Conservation (phyloP, 2,113 vertebrate genomes). For the Pteropus alecto region DNA sequence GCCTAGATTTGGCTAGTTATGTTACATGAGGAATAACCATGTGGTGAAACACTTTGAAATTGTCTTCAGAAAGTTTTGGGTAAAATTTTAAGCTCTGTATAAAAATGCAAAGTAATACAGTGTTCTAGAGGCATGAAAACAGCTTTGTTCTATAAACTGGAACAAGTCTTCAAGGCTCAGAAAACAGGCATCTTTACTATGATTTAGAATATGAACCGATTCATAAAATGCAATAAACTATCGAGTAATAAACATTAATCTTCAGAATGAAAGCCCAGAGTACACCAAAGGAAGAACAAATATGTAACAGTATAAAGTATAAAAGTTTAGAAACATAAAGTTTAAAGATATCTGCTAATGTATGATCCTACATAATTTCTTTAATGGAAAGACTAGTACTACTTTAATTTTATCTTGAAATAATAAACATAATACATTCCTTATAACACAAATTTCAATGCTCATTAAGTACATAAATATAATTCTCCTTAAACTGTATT, state of each 20-base stretch:
- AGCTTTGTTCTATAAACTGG: slow-evolving; percentile 58
- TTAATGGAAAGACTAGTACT: neutral
- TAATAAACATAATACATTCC: neutral
- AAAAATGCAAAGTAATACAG: slow-evolving; percentile 64
- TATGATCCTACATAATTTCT: neutral
- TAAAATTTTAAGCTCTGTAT: slow-evolving; percentile 52
- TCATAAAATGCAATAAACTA: slow-evolving; percentile 65
- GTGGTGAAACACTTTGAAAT: slow-evolving; percentile 4
- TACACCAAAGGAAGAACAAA: slow-evolving; percentile 27
- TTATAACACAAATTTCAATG: neutral
- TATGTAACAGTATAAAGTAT: slow-evolving; percentile 18
- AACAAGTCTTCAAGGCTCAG: slow-evolving; percentile 67
- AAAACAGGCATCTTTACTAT: slow-evolving; percentile 45
- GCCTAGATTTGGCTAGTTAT: neutral
- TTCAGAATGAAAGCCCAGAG: slow-evolving; percentile 45
- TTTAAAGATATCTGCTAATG: neutral
- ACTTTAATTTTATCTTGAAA: neutral
- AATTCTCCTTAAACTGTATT: neutral
- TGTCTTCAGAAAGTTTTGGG: slow-evolving; percentile 9
- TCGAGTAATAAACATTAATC: slow-evolving; percentile 67
- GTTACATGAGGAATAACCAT: neutral
- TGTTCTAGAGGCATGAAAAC: slow-evolving; percentile 50
- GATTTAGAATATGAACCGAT: slow-evolving; percentile 62
- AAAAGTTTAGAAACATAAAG: neutral
- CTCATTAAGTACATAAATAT: neutral